phyloP scores from a whole-genome alignment of 1,140 invertebrate species.

The Papilio helenus region DNA sequence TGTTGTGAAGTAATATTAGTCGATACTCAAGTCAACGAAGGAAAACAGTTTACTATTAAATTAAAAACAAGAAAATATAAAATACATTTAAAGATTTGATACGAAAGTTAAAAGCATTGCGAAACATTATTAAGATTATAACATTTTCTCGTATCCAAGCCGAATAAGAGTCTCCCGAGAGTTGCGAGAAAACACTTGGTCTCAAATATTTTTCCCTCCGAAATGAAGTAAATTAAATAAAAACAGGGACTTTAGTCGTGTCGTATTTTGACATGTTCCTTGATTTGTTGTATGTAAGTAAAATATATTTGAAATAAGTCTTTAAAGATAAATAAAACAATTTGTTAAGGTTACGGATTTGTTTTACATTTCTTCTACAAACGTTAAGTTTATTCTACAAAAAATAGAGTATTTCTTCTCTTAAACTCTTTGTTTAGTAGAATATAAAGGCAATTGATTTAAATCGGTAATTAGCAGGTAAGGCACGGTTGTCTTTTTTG shows the following conservation, averaged over 20 bases:
- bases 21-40: no score
- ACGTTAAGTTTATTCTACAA: no score
- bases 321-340: background rate
- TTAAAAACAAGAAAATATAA: background rate
- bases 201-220: background rate
- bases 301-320: background rate
- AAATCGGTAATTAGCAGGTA: background rate
- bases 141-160: background rate
- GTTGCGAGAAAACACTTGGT: background rate
- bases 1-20: no score
- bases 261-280: background rate
- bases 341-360: background rate
- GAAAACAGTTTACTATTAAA: background rate
- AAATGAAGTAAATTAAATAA: slow-evolving; percentile 10
- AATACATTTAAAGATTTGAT: background rate
- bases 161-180: background rate
- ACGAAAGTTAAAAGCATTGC: slow-evolving; percentile 5
- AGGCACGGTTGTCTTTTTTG: background rate
- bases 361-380: background rate
- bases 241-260: background rate
- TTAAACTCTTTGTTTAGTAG: no score
- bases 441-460: background rate
- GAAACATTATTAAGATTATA: background rate
- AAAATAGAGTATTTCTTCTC: no score
- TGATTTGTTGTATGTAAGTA: background rate